Evolutionary conservation across 2,888 invertebrate genomes (phyloP), one percentile per base, ranked within the genome.

Genomic region (Perithous albicinctus): DNA sequence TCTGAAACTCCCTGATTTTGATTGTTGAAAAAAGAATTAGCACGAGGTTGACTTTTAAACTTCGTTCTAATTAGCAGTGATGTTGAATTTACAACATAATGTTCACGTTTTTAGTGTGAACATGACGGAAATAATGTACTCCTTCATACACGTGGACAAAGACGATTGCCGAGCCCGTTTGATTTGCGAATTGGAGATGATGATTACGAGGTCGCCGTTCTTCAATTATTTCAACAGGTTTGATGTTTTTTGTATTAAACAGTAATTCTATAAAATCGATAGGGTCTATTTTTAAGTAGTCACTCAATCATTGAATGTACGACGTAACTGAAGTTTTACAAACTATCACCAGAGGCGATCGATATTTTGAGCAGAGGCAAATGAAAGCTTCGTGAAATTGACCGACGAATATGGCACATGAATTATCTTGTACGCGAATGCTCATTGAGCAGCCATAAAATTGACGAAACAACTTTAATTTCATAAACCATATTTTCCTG

Each of bases 131-230:
- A 83, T 86, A 10, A 32, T 85, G 26, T 76, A 79, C 46, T 70
- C 82, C 8, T 43, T 83, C 10, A 66, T 81, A 63, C 80, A 86
- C 29, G 77, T 80, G 46, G 73, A 83, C 23, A 82, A 78, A 29
- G 67, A 84, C 59, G 69, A 80, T 7, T 86, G 86, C 48, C 84
- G 76, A 4, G 63, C 79, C 2, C 80, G 78, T 70, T 72, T 83
- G 38, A 59, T 83, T 20, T 86, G 86, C 54, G 82, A 86, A 54
- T 66, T 86, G 15, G 78, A 84, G 32, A 63, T 7, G 15, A 59
- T 76, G 23, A 3, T 84, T 5, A 51, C 75, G 51, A 46, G n/a
- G 26, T 82, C 82, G 0, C 73, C 84, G 8, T 61, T 77, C n/a
- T 73, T 73, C 18, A 26, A 69, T 75, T 72, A 72, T 75, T 67